These are phyloP conservation scores for Drosophila nasuta DNA, from an alignment of 1,140 invertebrate species.

Conservation along the genomic window DNA sequence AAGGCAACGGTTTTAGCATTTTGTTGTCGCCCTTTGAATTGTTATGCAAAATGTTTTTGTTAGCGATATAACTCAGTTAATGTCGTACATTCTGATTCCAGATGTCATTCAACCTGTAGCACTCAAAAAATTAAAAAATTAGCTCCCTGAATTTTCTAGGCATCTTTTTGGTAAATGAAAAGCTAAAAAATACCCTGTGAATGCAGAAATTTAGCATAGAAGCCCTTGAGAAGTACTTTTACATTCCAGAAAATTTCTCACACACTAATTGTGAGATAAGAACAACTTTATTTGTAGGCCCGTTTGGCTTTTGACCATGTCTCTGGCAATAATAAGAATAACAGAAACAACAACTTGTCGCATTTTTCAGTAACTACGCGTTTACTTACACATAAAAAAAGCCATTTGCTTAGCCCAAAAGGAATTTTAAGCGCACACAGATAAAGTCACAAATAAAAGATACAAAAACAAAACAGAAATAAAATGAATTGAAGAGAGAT, in stretches of 20 bases:
- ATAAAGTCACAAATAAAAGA: constrained; percentile 63
- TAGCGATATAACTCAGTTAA: constrained; percentile 26
- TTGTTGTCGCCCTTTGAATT: constrained; percentile 29
- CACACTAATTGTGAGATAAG: background rate
- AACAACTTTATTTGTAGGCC: background rate
- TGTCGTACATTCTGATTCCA: constrained; percentile 9
- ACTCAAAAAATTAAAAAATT: constrained; percentile 27
- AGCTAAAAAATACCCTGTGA: constrained; percentile 7
- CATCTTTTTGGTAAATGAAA: background rate
- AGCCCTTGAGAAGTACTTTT: too few species aligned
- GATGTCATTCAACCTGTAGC: constrained; percentile 51
- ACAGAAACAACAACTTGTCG: constrained; percentile 46
- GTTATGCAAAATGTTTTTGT: constrained; percentile 43
- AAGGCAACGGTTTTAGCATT: background rate
- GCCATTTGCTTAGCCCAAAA: constrained; percentile 56
- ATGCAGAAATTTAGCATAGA: background rate
- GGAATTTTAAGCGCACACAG: constrained; percentile 65
- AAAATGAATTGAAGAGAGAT: constrained; percentile 1
- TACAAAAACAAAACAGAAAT: constrained; percentile 48
- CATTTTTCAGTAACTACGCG: constrained; percentile 70
- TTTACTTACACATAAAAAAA: constrained; percentile 59
- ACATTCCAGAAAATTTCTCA: background rate
- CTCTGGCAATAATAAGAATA: constrained; percentile 19
- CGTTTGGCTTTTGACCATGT: background rate
- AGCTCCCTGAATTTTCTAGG: constrained; percentile 3